phyloP scores from a whole-genome alignment of 2,888 invertebrate genomes.

The Cheilosia vernalis region DNA sequence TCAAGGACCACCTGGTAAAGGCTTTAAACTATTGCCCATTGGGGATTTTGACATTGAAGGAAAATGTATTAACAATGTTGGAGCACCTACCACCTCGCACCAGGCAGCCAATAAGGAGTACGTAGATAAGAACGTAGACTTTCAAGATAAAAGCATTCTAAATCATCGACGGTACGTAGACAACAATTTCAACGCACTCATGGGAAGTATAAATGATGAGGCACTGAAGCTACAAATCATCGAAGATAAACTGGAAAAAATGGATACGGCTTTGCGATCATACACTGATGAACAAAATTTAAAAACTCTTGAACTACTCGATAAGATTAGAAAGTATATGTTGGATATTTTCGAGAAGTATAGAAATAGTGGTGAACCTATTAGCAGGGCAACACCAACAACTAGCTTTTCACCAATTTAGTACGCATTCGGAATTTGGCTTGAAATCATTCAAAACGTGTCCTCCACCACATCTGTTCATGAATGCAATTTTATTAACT shows the following conservation, averaged over 20 bases:
- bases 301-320: not conserved
- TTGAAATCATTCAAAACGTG: conserved; percentile 2
- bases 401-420: not conserved
- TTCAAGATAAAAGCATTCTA: no score
- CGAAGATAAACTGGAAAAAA: not conserved
- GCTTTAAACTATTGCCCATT: not conserved
- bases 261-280: not conserved
- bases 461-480: not conserved
- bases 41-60: no score
- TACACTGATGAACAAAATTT: not conserved
- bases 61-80: no score
- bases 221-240: not conserved
- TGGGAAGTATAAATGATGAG: not conserved
- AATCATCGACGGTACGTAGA: not conserved
- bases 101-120: no score
- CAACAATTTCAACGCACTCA: not conserved
- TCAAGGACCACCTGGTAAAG: not conserved
- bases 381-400: no score
- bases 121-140: no score
- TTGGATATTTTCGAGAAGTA: not conserved
- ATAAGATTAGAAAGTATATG: not conserved
- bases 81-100: no score
- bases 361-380: not conserved
- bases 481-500: conserved; percentile 16
- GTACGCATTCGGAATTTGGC: not conserved